Conservation (phyloP, 2,888 invertebrate species). For the Epiblema foenella region DNA sequence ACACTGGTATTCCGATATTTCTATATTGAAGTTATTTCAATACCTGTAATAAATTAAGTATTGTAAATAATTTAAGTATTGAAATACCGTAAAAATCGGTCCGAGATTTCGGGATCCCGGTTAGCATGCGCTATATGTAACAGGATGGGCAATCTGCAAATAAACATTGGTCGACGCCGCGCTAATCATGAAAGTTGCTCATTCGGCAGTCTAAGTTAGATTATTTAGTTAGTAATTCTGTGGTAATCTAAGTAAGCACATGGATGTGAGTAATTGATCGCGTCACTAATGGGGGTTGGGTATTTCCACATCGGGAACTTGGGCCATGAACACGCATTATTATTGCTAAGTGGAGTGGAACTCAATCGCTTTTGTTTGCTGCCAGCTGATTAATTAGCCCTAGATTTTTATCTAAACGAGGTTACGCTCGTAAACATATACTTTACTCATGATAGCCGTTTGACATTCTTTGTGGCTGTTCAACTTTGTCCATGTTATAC, state of each 20-base stretch:
- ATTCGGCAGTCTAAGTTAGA: constrained; percentile 13
- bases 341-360: constrained; percentile 37
- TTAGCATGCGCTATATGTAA: too few relatives aligned
- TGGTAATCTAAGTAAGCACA: constrained; percentile 1
- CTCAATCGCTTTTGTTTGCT: constrained; percentile 36
- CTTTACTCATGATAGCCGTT: constrained; percentile 28
- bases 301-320: constrained; percentile 15
- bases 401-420: constrained; percentile 41
- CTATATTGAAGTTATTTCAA: too few relatives aligned
- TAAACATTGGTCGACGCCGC: neutral
- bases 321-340: constrained; percentile 33
- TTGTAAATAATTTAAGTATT: too few relatives aligned
- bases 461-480: constrained; percentile 39
- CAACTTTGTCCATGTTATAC: constrained; percentile 8
- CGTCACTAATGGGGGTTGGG: constrained; percentile 26
- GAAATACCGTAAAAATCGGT: too few relatives aligned
- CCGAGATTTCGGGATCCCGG: too few relatives aligned
- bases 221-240: constrained; percentile 8
- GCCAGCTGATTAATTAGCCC: constrained; percentile 40
- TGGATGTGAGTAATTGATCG: constrained; percentile 31
- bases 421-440: constrained; percentile 31
- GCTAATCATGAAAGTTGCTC: constrained; percentile 19
- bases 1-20: too few relatives aligned
- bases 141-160: neutral
- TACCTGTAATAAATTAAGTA: too few relatives aligned